Conservation (phyloP, 2,888 invertebrate genomes). For the Agrotis segetum region DNA sequence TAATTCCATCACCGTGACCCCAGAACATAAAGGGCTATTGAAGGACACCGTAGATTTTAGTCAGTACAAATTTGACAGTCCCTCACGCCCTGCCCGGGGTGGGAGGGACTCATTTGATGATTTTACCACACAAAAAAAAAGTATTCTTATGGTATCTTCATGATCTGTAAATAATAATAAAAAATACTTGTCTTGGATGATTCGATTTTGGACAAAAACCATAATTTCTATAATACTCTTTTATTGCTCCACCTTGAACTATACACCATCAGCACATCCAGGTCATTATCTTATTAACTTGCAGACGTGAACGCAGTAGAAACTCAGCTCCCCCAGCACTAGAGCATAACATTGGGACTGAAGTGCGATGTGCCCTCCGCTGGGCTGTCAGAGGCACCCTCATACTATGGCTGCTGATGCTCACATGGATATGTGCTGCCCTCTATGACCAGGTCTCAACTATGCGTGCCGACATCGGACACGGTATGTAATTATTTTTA, state of each 20-base stretch:
- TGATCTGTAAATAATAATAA: background rate
- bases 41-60: too few species aligned
- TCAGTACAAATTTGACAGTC: too few species aligned
- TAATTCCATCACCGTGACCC: too few species aligned
- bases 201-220: too few species aligned
- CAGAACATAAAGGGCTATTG: too few species aligned
- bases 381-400: constrained; percentile 87
- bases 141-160: background rate
- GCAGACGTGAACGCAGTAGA: constrained; percentile 83
- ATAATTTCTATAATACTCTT: too few species aligned
- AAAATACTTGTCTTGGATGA: too few species aligned
- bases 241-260: too few species aligned
- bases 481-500: constrained; percentile 72
- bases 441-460: constrained; percentile 86
- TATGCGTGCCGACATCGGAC: constrained; percentile 80
- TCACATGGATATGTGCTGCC: constrained; percentile 88
- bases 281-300: constrained; percentile 28
- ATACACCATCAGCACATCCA: too few species aligned
- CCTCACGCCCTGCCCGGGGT: too few species aligned
- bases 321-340: constrained; percentile 61
- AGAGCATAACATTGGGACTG: constrained; percentile 81
- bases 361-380: constrained; percentile 83
- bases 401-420: constrained; percentile 86
- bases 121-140: too few species aligned
- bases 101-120: too few species aligned